These are phyloP conservation scores for Metopolophium dirhodum DNA, from an alignment of 1,140 invertebrate genomes.

Conservation along the genomic window DNA sequence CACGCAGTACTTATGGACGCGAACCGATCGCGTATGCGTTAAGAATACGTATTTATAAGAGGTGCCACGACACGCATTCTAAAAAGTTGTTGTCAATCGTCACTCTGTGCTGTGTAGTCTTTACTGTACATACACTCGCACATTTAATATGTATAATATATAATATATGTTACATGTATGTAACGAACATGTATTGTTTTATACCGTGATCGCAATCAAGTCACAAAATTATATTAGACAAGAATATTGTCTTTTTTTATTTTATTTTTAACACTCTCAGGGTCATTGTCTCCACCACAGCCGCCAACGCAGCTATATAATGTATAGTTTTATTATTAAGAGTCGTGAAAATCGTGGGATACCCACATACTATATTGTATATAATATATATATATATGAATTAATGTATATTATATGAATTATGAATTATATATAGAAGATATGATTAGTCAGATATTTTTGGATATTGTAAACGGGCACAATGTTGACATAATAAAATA, in stretches of 20 bases:
- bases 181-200: not conserved
- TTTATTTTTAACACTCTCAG: conserved; percentile 11
- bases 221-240: conserved; percentile 3
- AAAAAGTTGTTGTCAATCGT: conserved; percentile 27
- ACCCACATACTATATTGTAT: not conserved
- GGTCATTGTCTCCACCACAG: conserved; percentile 18
- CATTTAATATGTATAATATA: not conserved
- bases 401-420: not conserved
- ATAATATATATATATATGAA: not conserved
- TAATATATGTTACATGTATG: not conserved
- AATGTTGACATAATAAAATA: not conserved
- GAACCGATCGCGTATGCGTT: conserved; percentile 30
- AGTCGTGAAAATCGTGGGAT: not conserved
- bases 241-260: not conserved
- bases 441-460: not conserved
- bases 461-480: not conserved
- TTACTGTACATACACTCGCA: not conserved
- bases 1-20: not conserved
- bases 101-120: not conserved
- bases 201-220: conserved; percentile 24
- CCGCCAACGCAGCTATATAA: conserved; percentile 1
- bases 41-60: conserved; percentile 2
- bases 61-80: conserved; percentile 11
- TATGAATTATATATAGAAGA: not conserved
- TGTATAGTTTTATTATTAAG: not conserved